Conservation (phyloP, 2,888 invertebrate species). For the Aphodius granarius region DNA sequence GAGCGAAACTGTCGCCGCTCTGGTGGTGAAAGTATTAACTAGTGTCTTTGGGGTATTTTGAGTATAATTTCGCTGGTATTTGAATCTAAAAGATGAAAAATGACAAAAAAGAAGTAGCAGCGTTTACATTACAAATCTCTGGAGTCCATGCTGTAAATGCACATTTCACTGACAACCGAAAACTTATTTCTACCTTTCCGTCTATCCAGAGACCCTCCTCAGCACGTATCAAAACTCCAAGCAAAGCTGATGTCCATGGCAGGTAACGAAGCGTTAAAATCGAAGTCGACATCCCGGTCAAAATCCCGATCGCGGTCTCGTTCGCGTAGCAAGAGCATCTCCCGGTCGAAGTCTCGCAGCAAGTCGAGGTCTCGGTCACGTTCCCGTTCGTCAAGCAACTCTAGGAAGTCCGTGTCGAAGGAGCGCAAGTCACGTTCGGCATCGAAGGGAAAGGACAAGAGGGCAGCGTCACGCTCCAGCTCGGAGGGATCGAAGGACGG, state of each 20-base stretch:
- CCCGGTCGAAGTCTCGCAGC: conserved; percentile 40
- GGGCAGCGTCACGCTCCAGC: conserved; percentile 30
- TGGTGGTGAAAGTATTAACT: too few relatives aligned
- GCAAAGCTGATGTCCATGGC: conserved; percentile 66
- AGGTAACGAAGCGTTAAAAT: conserved; percentile 52
- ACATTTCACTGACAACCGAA: too few relatives aligned
- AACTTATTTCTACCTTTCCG: not conserved
- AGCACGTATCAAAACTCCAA: conserved; percentile 62
- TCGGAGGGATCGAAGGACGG: conserved; percentile 46
- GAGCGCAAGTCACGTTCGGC: conserved; percentile 35
- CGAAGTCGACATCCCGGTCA: conserved; percentile 43
- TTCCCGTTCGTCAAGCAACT: conserved; percentile 42
- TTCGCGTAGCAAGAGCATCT: conserved; percentile 42
- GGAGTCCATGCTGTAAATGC: too few relatives aligned
- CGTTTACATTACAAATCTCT: too few relatives aligned
- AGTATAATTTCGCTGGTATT: too few relatives aligned
- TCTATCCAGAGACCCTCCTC: conserved; percentile 51
- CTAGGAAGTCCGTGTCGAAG: conserved; percentile 32
- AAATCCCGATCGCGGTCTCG: conserved; percentile 47
- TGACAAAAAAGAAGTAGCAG: too few relatives aligned
- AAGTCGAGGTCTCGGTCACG: conserved; percentile 40
- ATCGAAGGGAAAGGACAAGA: conserved; percentile 35
- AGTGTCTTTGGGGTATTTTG: not conserved
- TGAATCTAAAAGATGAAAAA: too few relatives aligned
- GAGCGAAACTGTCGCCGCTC: not conserved